Base-by-base conservation (phyloP, 1,140 invertebrate species). In the Micrasema longulum region DNA sequence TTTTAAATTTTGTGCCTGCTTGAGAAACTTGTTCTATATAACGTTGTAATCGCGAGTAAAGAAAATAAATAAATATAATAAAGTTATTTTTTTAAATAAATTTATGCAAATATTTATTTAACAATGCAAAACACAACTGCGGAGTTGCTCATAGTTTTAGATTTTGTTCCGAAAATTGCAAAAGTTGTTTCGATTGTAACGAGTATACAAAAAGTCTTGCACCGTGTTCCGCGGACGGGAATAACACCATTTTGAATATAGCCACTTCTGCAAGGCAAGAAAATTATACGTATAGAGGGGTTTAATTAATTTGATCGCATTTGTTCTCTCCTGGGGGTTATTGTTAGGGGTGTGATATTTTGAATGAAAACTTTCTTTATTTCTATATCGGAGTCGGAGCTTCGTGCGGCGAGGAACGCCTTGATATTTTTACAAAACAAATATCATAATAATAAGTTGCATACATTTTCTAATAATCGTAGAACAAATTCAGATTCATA, bases 231-330 rank as follows among this genome's bases (percentile, higher is more conserved):
- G 6, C 38, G 23, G n/a, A 12, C 20, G 31, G 18, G 47, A 74
- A 71, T 57, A 75, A 66, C 62, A 50, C 66, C 67, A 66, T 71
- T 76, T 55, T 63, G 74, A 70, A 76, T 76, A 72, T 72, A 63
- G 57, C 62, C 48, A 22, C 65, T 69, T 66, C 57, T 35, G 10
- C 63, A 62, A 45, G 63, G 43, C 48, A 69, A 68, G 36, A 43
- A 73, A 69, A 69, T 68, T 69, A 69, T 31, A n/a, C n/a, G n/a
- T n/a, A 31, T 69, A 68, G 64, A 68, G 50, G 43, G 55, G 52
- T 73, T 73, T 73, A 73, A 73, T 73, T 73, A 73, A 73, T 73
- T 73, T 69, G 72, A 73, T 73, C 72, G 72, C 72, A 65, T 64
- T 64, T 55, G 55, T 66, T 57, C 70, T 22, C 63, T 38, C 67